Conservation (phyloP, 2,113 vertebrate genomes). For the Collichthys lucidus region DNA sequence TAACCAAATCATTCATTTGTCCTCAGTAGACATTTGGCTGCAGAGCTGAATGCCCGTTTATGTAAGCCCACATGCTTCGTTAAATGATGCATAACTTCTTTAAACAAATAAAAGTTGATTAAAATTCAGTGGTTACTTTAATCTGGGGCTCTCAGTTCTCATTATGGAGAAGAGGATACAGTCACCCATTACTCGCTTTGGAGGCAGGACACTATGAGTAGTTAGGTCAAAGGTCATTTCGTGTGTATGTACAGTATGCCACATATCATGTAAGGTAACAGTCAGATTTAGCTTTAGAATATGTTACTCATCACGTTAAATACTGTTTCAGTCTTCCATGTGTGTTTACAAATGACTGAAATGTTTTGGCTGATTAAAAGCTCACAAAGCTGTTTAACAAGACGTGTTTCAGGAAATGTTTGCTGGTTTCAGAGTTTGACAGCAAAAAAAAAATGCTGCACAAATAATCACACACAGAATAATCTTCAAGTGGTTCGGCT, state of each 20-base stretch:
- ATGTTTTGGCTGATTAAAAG: neutral
- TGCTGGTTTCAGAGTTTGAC: neutral
- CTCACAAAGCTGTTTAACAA: neutral
- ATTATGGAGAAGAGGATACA: neutral
- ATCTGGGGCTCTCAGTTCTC: neutral
- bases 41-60: neutral
- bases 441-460: slow-evolving; percentile 6
- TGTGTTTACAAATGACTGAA: neutral
- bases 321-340: too few relatives aligned
- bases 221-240: too few relatives aligned
- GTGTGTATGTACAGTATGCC: too few relatives aligned
- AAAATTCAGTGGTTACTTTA: neutral
- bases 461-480: too few relatives aligned
- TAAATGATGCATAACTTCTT: neutral
- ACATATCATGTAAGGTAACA: too few relatives aligned
- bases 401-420: neutral
- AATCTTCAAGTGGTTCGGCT: neutral
- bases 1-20: slow-evolving; percentile 12
- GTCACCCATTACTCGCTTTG: neutral
- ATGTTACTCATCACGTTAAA: neutral
- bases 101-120: neutral
- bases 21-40: neutral
- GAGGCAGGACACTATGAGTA: neutral
- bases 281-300: too few relatives aligned
- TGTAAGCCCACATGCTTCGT: neutral